Base-by-base conservation (phyloP, 2,113 vertebrate species). In the Cyprinodon brontotheroides region DNA sequence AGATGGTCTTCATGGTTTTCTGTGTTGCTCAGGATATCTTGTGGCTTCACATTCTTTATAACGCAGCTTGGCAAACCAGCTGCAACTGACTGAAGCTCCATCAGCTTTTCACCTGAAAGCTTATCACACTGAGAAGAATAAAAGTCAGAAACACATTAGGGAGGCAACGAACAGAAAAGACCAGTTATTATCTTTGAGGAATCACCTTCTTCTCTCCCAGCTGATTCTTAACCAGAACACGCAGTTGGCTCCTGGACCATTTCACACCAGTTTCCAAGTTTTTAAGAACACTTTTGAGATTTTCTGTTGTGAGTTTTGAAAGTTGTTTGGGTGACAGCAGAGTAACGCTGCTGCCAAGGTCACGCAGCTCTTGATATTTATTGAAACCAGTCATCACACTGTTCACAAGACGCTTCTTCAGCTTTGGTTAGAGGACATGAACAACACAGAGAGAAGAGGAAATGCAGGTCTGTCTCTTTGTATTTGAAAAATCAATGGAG, bases 321-420 rank as follows among this genome's bases (percentile, higher is more conserved):
- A 95, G 78, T 45, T 80, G 74, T 53, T 79, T 66, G 0, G 78
- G 37, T 11, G 91, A 57, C 53, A 95, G 41, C 3, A 72, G n/a
- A 0, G 65, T 77, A 6, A 87, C 47, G 0, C 50, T 79, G 0
- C 29, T 65, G 10, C 88, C 91, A 67, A 94, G 70, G 38, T 70
- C n/a, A 0, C 0, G 4, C 20, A 92, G 11, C 22, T 72, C n/a
- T 40, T 80, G 61, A 36, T 14, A 1, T 10, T 2, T 0, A 1
- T 0, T 74, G 3, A 39, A 64, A 3, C 68, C 65, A n/a, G 80
- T 78, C 29, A 80, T 65, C 41, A 92, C 4, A 68, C 22, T 64
- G n/a, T 62, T 66, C 22, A 90, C 47, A 11, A 95, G 83, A 2
- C 4, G 36, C 48, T 65, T 86, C 82, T 81, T 94, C 57, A 92